Evolutionary conservation across 1,140 invertebrate genomes (phyloP).

Genomic region (Drosophila asahinai): DNA sequence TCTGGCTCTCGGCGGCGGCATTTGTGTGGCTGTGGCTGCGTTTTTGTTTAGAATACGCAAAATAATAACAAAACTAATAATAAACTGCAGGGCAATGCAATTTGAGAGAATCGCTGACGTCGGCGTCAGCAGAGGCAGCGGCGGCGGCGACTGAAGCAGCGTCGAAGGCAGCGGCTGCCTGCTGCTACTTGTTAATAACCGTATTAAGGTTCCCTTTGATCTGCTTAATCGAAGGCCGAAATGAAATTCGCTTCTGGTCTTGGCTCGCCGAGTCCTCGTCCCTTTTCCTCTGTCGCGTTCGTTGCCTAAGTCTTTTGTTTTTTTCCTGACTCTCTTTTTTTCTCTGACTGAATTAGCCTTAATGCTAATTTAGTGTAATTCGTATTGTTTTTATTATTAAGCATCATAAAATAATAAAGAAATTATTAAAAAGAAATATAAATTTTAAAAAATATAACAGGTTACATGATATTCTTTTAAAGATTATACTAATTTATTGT

Average conservation of each 20-base stretch:
- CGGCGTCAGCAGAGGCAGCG: conserved; percentile 6
- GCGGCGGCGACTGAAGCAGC: neutral
- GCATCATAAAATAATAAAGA: neutral
- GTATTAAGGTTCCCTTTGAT: conserved; percentile 78
- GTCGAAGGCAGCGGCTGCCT: neutral
- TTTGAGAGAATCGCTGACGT: conserved; percentile 63
- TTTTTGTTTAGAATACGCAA: conserved; percentile 85
- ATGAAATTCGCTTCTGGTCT: conserved; percentile 70
- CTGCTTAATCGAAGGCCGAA: conserved; percentile 81
- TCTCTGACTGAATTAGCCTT: conserved; percentile 21
- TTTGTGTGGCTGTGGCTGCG: conserved; percentile 33
- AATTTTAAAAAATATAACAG: neutral
- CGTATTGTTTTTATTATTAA: conserved; percentile 20
- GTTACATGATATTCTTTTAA: too few species aligned
- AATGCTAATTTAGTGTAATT: conserved; percentile 77
- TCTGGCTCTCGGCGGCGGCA: conserved; percentile 20
- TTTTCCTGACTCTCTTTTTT: neutral
- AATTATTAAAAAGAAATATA: neutral
- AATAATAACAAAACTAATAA: conserved; percentile 85
- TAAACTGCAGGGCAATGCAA: conserved; percentile 81
- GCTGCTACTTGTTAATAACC: conserved; percentile 81
- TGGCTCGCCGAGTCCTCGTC: conserved; percentile 21
- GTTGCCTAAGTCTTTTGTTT: conserved; percentile 81
- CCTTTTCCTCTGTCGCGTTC: conserved; percentile 37
- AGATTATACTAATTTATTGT: too few species aligned